Percentiles rank a stretch among this genome's conserved stretches.
Conservation (phyloP, 1,140 invertebrate genomes). For the Anadara kagoshimensis region DNA sequence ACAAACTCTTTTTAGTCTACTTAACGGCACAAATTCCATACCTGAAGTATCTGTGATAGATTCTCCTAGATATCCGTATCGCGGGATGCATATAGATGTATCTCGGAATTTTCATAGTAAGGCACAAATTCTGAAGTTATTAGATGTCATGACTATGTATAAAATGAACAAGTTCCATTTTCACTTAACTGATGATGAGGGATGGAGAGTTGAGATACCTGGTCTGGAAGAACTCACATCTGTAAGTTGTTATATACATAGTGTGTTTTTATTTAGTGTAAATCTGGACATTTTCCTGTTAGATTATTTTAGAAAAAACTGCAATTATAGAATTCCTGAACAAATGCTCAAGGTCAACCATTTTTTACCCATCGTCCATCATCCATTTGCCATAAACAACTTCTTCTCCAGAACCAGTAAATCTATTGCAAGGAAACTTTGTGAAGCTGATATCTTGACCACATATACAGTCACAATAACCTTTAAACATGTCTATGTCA, state of each 20-base stretch:
- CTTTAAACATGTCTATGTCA: too few species aligned
- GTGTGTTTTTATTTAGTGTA: not conserved
- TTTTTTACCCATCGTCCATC: too few species aligned
- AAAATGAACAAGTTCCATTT: slow-evolving; percentile 70
- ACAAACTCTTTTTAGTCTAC: slow-evolving; percentile 50
- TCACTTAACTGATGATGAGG: slow-evolving; percentile 70
- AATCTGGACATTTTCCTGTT: too few species aligned
- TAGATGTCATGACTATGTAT: slow-evolving; percentile 67
- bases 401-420: too few species aligned
- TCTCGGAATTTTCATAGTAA: slow-evolving; percentile 64
- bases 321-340: too few species aligned
- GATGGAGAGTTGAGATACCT: slow-evolving; percentile 69
- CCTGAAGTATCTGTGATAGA: slow-evolving; percentile 40
- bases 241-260: slow-evolving; percentile 36
- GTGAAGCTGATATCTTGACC: too few species aligned
- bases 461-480: too few species aligned
- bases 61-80: slow-evolving; percentile 53
- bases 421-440: too few species aligned
- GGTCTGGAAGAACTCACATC: slow-evolving; percentile 64
- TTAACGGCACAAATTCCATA: slow-evolving; percentile 30
- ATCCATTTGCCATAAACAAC: too few species aligned
- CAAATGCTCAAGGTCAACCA: too few species aligned
- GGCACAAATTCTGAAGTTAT: slow-evolving; percentile 53
- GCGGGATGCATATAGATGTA: slow-evolving; percentile 69
- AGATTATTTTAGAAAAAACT: not conserved